Conservation (phyloP, 2,888 invertebrate species). For the Nomada fabriciana region DNA sequence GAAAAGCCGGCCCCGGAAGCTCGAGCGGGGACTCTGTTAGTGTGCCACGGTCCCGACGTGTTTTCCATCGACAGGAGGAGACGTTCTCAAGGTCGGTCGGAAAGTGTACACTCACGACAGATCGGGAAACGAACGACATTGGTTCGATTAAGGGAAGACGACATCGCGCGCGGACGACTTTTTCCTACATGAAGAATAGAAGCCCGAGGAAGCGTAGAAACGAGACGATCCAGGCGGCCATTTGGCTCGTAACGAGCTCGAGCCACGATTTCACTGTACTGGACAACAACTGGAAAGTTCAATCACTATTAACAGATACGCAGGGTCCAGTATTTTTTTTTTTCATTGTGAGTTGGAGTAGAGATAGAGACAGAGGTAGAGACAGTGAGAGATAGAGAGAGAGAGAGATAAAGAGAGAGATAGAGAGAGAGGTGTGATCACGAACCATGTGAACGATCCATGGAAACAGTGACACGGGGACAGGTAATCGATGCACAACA, state of each 20-base stretch:
- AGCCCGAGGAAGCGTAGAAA: slow-evolving; percentile 75
- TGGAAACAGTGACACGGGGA: slow-evolving; percentile 32
- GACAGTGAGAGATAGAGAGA: background rate
- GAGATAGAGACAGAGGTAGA: background rate
- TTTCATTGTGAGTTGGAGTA: slow-evolving; percentile 1
- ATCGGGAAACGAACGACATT: slow-evolving; percentile 19
- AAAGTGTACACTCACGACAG: slow-evolving; percentile 38
- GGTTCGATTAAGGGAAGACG: slow-evolving; percentile 32
- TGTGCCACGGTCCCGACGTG: slow-evolving; percentile 61
- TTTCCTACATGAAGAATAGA: slow-evolving; percentile 59
- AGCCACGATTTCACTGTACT: slow-evolving; percentile 76
- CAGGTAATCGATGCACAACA: slow-evolving; percentile 42
- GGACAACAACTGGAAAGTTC: slow-evolving; percentile 80
- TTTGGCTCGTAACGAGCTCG: slow-evolving; percentile 74
- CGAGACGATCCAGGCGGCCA: slow-evolving; percentile 78
- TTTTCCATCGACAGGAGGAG: slow-evolving; percentile 51
- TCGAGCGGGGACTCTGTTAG: slow-evolving; percentile 65
- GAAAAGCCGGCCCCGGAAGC: slow-evolving; percentile 55
- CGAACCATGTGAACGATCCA: slow-evolving; percentile 34
- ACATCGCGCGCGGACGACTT: slow-evolving; percentile 28
- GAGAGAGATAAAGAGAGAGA: background rate
- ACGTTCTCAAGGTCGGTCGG: slow-evolving; percentile 63
- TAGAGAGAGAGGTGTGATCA: slow-evolving; percentile 7
- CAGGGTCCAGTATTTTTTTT: background rate
- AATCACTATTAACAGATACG: slow-evolving; percentile 65